Evolutionary conservation across 2,113 vertebrate genomes (phyloP).

Genomic region (Coturnix japonica): DNA sequence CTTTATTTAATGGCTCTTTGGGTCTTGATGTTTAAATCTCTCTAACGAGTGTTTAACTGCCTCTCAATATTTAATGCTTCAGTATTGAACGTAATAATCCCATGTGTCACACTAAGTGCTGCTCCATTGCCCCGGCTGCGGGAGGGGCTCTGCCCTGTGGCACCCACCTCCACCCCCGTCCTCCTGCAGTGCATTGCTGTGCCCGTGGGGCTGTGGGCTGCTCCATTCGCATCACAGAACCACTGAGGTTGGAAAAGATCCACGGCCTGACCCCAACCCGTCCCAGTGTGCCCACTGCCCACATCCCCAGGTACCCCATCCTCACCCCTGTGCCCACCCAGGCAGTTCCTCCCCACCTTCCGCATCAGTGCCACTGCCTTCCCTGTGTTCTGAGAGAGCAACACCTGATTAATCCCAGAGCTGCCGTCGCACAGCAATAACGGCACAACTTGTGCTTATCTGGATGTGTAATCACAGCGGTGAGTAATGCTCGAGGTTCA

Average conservation of each 20-base stretch:
- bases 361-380: background rate
- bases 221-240: background rate
- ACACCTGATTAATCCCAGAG: conserved; percentile 31
- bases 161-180: too few relatives aligned
- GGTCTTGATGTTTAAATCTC: conserved; percentile 3
- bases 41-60: conserved; percentile 25
- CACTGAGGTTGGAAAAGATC: background rate
- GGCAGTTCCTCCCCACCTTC: background rate
- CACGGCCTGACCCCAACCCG: too few relatives aligned
- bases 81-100: background rate
- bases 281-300: too few relatives aligned
- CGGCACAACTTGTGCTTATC: conserved; percentile 19
- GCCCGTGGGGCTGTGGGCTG: background rate
- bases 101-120: background rate
- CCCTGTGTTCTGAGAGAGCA: background rate
- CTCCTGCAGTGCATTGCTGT: too few relatives aligned
- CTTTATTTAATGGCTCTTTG: background rate
- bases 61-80: conserved; percentile 2
- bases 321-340: background rate
- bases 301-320: background rate
- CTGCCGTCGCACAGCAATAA: conserved; percentile 28
- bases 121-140: background rate
- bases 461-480: conserved; percentile 32
- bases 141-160: background rate
- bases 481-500: background rate